phyloP scores from a whole-genome alignment of 2,797 vertebrate species.

The Austrolebias charrua region DNA sequence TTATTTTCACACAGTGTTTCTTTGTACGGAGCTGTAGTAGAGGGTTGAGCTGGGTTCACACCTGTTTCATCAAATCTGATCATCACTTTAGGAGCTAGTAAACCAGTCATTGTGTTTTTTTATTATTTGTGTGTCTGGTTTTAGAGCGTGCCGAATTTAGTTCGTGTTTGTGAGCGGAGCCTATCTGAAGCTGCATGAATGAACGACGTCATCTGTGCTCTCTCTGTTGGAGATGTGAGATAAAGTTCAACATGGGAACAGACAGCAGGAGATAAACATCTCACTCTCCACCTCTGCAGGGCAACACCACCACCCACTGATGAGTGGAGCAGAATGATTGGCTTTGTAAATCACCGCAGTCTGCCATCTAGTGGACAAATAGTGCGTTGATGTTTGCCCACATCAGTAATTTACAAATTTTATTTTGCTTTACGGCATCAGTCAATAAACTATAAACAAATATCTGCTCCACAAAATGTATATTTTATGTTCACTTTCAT shows the following conservation, averaged over 20 bases:
- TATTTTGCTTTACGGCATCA: not conserved
- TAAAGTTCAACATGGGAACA: not conserved
- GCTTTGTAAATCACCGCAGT: conserved; percentile 2
- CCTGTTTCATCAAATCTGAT: no score
- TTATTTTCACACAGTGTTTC: not conserved
- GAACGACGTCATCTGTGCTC: not conserved
- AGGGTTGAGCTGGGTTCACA: not conserved
- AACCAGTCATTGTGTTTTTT: not conserved
- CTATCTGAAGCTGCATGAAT: conserved; percentile 1
- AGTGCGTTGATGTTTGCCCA: not conserved
- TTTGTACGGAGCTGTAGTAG: not conserved
- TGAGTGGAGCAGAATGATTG: conserved; percentile 5
- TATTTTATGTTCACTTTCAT: not conserved
- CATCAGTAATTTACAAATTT: not conserved
- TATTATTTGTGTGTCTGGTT: not conserved
- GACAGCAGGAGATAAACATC: conserved; percentile 5
- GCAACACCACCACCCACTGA: conserved; percentile 14
- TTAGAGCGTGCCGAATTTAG: not conserved
- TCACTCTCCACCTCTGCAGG: conserved; percentile 17
- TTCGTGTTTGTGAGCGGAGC: not conserved
- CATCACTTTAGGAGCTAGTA: not conserved
- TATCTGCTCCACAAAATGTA: not conserved
- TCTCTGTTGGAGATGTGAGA: not conserved
- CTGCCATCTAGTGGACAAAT: conserved; percentile 64
- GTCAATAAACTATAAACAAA: not conserved